Evolutionary conservation across 2,888 invertebrate species (phyloP).

Genomic region (Bellardia bayeri): DNA sequence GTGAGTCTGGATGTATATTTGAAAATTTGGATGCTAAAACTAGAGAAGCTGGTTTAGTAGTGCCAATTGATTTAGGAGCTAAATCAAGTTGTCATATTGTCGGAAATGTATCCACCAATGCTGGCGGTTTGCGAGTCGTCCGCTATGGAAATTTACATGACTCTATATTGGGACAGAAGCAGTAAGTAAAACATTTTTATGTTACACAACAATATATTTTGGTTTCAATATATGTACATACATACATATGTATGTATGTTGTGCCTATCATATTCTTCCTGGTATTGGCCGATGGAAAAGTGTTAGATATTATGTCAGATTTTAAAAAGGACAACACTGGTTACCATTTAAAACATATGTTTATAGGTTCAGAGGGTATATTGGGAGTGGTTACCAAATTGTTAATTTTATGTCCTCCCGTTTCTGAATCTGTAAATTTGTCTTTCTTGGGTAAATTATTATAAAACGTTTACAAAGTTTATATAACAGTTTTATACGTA

Average conservation of each 20-base stretch:
- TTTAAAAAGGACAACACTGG: slow-evolving; percentile 99
- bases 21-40: slow-evolving; percentile 92
- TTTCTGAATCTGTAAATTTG: slow-evolving; percentile 92
- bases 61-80: slow-evolving; percentile 98
- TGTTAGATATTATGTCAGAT: slow-evolving; percentile 93
- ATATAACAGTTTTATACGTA: no score
- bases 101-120: slow-evolving; percentile 98
- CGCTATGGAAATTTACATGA: slow-evolving; percentile 98
- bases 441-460: slow-evolving; percentile 91
- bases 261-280: slow-evolving; percentile 21
- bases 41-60: slow-evolving; percentile 90
- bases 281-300: slow-evolving; percentile 89
- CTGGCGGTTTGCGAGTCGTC: slow-evolving; percentile 95
- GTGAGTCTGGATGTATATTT: slow-evolving; percentile 97
- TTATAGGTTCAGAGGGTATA: slow-evolving; percentile 99
- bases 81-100: slow-evolving; percentile 98
- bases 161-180: slow-evolving; percentile 94
- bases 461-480: not conserved
- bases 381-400: slow-evolving; percentile 97
- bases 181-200: slow-evolving; percentile 85
- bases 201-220: not conserved
- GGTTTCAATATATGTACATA: no score
- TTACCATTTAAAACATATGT: slow-evolving; percentile 97
- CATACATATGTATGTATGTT: not conserved
- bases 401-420: slow-evolving; percentile 94